phyloP scores from a whole-genome alignment of 2,113 vertebrate genomes.

The Megaceryle torquata region DNA sequence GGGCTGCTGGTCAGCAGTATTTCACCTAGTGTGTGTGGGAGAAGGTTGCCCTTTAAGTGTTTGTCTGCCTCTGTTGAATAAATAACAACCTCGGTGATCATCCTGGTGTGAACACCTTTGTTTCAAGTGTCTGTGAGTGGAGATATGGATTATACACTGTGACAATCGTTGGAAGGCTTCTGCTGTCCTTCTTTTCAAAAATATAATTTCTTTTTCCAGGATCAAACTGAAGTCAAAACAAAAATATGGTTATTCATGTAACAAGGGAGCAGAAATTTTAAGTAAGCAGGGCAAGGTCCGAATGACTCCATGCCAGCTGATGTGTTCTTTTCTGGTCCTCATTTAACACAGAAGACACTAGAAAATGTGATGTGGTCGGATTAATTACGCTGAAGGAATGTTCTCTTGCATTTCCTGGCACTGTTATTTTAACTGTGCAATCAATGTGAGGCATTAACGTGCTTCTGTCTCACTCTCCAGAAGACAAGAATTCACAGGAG shows the following conservation, averaged over 20 bases:
- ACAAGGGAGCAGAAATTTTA: background rate
- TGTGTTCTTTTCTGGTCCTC: background rate
- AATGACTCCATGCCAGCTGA: background rate
- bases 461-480: background rate
- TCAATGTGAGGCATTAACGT: background rate
- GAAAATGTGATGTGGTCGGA: background rate
- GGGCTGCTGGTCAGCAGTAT: background rate
- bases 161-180: background rate
- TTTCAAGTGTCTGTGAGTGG: background rate
- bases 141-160: background rate
- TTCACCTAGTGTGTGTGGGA: background rate
- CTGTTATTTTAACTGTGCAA: slow-evolving; percentile 33
- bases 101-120: background rate
- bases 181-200: background rate
- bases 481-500: slow-evolving; percentile 41
- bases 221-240: background rate
- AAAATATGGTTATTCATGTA: background rate
- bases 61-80: background rate
- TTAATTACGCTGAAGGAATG: background rate
- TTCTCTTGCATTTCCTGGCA: background rate
- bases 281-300: background rate
- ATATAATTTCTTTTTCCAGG: background rate
- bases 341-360: background rate
- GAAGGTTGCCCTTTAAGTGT: background rate
- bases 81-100: background rate